Conservation (phyloP, 2,113 vertebrate species). For the Rhinichthys klamathensis region DNA sequence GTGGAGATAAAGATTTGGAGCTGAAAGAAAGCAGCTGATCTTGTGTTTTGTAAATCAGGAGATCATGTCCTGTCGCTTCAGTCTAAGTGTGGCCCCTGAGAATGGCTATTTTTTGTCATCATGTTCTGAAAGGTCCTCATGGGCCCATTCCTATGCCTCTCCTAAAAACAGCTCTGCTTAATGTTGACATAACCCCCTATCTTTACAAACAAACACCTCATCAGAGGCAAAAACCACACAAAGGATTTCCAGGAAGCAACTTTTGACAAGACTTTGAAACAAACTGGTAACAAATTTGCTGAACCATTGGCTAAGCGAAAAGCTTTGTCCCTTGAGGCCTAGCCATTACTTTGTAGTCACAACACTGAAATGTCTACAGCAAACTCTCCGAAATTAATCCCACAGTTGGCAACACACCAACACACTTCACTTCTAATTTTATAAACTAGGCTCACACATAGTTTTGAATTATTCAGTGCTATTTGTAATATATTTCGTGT, state of each 20-base stretch:
- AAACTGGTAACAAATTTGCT: conserved; percentile 24
- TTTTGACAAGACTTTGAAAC: background rate
- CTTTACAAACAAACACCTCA: conserved; percentile 23
- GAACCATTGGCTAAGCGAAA: conserved; percentile 25
- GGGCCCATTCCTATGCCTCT: background rate
- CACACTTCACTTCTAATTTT: conserved; percentile 29
- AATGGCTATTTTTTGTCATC: background rate
- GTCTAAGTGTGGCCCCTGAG: conserved; percentile 16
- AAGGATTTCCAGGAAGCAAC: conserved; percentile 30
- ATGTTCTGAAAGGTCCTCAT: conserved; percentile 13
- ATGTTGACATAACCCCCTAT: conserved; percentile 34
- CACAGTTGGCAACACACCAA: conserved; percentile 35
- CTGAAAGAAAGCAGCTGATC: conserved; percentile 41
- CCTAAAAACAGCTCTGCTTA: conserved; percentile 15
- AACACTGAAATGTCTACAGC: conserved; percentile 28
- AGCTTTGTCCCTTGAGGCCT: conserved; percentile 4
- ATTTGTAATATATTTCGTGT: conserved; percentile 36
- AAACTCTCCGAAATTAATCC: conserved; percentile 28
- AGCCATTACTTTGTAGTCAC: conserved; percentile 23
- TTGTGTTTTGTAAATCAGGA: conserved; percentile 30
- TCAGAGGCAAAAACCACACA: background rate
- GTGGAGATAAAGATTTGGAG: conserved; percentile 7
- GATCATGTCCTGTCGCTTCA: conserved; percentile 8
- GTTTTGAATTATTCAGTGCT: conserved; percentile 33
- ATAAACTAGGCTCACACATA: conserved; percentile 9